Conservation (phyloP, 2,888 invertebrate species). For the Meiosimyza platycephala region DNA sequence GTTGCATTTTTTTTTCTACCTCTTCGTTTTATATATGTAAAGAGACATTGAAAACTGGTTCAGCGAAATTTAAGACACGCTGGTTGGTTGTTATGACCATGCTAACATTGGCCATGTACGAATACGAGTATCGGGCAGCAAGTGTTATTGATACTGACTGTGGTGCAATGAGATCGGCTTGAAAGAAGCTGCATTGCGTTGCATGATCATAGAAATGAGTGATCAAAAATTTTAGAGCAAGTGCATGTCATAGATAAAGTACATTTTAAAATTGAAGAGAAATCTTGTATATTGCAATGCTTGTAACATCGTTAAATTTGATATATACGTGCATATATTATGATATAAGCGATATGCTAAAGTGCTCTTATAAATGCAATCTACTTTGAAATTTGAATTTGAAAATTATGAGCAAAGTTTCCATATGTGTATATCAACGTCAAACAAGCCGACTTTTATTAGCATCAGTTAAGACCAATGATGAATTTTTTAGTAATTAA, state of each 20-base stretch:
- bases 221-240: constrained; percentile 13
- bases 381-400: too few species aligned
- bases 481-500: too few species aligned
- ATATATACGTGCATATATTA: too few species aligned
- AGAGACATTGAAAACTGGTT: constrained; percentile 63
- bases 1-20: constrained; percentile 57
- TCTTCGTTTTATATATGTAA: constrained; percentile 44
- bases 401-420: too few species aligned
- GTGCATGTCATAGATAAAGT: constrained; percentile 22
- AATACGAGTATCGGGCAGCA: constrained; percentile 43
- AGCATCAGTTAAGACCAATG: too few species aligned
- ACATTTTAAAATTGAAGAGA: background rate
- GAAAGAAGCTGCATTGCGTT: background rate
- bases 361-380: too few species aligned
- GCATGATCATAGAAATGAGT: background rate
- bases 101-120: background rate
- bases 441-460: too few species aligned
- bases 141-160: constrained; percentile 60
- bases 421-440: too few species aligned
- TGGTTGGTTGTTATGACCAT: background rate
- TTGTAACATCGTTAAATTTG: too few species aligned
- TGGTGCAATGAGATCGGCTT: background rate
- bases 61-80: constrained; percentile 53
- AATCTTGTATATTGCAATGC: too few species aligned
- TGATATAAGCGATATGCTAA: too few species aligned